These are phyloP conservation scores for Trisateles emortualis DNA, from an alignment of 2,888 invertebrate species.

Conservation along the genomic window DNA sequence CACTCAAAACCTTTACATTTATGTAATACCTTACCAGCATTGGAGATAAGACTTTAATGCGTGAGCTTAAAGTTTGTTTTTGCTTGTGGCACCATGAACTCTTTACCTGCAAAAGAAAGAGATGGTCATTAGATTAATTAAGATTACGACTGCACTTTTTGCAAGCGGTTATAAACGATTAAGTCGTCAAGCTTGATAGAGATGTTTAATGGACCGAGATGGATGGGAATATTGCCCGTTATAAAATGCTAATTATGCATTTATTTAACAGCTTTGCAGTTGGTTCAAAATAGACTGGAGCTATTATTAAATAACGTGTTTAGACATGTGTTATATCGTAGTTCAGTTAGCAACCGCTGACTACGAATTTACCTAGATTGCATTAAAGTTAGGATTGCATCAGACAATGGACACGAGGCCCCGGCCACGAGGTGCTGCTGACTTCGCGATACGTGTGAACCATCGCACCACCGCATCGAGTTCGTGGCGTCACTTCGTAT, in stretches of 20 bases:
- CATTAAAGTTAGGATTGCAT: too few relatives aligned
- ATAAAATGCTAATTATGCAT: background rate
- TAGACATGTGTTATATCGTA: too few relatives aligned
- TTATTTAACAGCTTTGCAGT: background rate
- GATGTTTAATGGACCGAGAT: constrained; percentile 6
- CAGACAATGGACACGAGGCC: too few relatives aligned
- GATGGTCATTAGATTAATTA: constrained; percentile 43
- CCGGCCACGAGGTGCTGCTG: too few relatives aligned
- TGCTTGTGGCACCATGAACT: background rate
- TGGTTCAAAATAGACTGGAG: too few relatives aligned
- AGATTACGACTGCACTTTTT: constrained; percentile 30
- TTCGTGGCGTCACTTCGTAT: too few relatives aligned
- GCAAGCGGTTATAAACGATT: constrained; percentile 29
- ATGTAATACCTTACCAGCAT: constrained; percentile 32
- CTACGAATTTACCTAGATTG: too few relatives aligned
- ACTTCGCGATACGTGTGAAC: too few relatives aligned
- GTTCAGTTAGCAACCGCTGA: too few relatives aligned
- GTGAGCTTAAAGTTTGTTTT: constrained; percentile 11
- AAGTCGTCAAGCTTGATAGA: constrained; percentile 10
- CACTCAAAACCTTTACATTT: constrained; percentile 33
- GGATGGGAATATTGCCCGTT: background rate
- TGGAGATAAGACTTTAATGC: constrained; percentile 9
- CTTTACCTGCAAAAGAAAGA: constrained; percentile 50
- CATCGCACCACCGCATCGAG: too few relatives aligned
- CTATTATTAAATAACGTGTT: too few relatives aligned